Evolutionary conservation across 2,113 vertebrate genomes (phyloP).

Genomic region (human): DNA sequence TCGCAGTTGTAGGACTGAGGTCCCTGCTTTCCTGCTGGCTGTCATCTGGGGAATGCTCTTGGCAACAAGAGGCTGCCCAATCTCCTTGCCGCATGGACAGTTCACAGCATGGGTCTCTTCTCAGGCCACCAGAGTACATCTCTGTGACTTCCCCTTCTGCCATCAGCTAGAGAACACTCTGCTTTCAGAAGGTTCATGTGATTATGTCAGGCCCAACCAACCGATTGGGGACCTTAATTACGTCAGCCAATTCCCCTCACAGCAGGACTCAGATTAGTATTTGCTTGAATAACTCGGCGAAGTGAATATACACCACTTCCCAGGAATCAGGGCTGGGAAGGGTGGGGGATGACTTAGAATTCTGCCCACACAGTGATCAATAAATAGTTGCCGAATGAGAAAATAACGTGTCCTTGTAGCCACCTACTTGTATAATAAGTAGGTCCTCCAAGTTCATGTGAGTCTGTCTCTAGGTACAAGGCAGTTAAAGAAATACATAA

Average conservation of each 20-base stretch:
- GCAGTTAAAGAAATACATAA: background rate
- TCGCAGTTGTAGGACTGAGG: background rate
- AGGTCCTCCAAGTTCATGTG: background rate
- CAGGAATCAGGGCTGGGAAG: background rate
- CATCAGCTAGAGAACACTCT: background rate
- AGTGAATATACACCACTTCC: background rate
- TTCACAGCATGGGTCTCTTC: background rate
- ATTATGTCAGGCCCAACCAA: background rate
- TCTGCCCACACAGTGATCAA: background rate
- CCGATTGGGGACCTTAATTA: background rate
- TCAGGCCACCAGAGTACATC: background rate
- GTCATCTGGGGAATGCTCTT: background rate
- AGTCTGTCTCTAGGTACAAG: background rate
- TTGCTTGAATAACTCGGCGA: background rate
- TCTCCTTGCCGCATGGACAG: background rate
- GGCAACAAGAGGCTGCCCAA: background rate
- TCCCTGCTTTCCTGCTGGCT: background rate
- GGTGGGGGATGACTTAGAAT: background rate
- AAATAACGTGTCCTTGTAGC: background rate
- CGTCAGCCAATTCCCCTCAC: background rate
- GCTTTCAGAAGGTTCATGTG: background rate
- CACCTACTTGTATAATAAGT: constrained; percentile 1
- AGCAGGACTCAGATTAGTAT: background rate
- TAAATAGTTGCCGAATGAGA: background rate
- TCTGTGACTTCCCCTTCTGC: background rate